Evolutionary conservation across 2,797 vertebrate genomes (phyloP), one percentile per base, ranked within the genome.

Genomic region (Xiphophorus birchmanni): DNA sequence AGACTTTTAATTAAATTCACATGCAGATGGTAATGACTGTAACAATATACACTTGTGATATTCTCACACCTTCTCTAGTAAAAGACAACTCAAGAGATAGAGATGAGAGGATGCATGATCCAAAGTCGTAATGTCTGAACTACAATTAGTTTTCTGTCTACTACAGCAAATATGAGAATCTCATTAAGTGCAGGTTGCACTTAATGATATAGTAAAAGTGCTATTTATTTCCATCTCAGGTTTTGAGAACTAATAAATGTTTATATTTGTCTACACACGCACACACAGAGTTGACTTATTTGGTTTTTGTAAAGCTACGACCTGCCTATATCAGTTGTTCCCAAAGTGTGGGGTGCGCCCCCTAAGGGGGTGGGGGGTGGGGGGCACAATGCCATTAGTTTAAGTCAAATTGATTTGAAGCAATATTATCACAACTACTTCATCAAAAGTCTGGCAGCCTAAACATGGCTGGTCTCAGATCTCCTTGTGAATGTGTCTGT

Each of bases 401-500:
- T 21, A 17, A 63, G 15, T 65, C 17, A 9, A 15, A 63, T 63
- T 65, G 32, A 21, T 65, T 15, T 65, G 32, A 65, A 35, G 15
- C 17, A 8, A 65, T 60, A 1, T 32, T 23, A 15, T 75, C 81
- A 88, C 80, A 82, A 81, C 47, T 77, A 71, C 69, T 75, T 81
- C 58, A 17, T 77, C 76, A 86, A 48, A 77, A 65, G 17, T 87
- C 90, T 67, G 72, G 93, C 93, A 91, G 29, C 88, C 82, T 81
- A 74, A 73, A 84, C 79, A 80, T 92, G 93, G 92, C 90, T 93
- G 90, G 69, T 79, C 37, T 54, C 72, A 2, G 52, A 18, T n/a
- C 65, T 84, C 56, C 71, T 23, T 37, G 23, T 69, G 45, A 8
- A 32, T 79, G 79, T 79, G n/a, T 26, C 60, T 18, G 17, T 35